Percentiles rank a stretch among this genome's conserved stretches.
phyloP scores from a whole-genome alignment of 2,797 vertebrate species.

The Syndactyla subalaris region DNA sequence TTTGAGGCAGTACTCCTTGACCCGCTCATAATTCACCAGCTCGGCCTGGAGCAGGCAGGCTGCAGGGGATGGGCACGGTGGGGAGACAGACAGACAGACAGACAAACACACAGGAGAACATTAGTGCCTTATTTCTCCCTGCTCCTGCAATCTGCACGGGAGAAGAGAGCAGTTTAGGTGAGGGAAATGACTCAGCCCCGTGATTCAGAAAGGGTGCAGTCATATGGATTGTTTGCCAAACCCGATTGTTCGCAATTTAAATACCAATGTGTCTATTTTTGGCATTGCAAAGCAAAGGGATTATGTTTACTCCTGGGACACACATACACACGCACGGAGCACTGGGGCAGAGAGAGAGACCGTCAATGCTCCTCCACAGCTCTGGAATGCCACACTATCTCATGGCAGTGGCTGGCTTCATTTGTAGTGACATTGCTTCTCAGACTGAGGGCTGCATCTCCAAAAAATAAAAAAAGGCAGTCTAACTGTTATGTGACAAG shows the following conservation, averaged over 20 bases:
- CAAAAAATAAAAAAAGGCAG: background rate
- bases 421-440: background rate
- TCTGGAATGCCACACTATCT: background rate
- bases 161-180: constrained; percentile 14
- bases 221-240: background rate
- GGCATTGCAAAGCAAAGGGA: background rate
- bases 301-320: background rate
- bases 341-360: background rate
- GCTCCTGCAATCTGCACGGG: background rate
- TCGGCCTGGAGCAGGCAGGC: constrained; percentile 98
- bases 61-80: constrained; percentile 48
- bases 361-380: background rate
- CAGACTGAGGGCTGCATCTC: background rate
- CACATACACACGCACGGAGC: background rate
- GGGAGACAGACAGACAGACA: background rate
- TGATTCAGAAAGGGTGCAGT: constrained; percentile 5
- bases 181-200: background rate
- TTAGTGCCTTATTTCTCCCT: background rate
- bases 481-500: background rate
- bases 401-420: fast-evolving
- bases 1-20: constrained; percentile 98
- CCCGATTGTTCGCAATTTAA: background rate
- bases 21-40: constrained; percentile 97
- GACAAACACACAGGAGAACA: background rate
- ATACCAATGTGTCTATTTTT: background rate